phyloP scores from a whole-genome alignment of 2,888 invertebrate genomes.

The Plebejus melissa region DNA sequence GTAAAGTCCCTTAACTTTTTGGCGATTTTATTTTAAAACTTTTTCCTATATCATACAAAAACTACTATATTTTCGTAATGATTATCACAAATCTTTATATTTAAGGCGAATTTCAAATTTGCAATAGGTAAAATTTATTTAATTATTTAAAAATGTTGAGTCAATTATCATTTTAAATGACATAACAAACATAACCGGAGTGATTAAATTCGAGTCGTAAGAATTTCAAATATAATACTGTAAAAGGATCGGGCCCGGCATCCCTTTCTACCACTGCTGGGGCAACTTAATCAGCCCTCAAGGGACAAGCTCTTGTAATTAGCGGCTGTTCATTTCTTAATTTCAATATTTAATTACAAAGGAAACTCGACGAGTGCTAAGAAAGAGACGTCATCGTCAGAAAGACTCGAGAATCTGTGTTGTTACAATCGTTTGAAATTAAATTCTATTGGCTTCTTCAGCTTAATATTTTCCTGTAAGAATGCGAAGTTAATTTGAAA shows the following conservation, averaged over 20 bases:
- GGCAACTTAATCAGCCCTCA: slow-evolving; percentile 73
- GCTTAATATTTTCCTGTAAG: slow-evolving; percentile 49
- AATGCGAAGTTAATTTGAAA: neutral
- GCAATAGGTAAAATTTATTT: neutral
- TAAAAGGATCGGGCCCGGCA: slow-evolving; percentile 60
- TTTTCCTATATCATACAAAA: neutral
- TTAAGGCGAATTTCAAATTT: neutral
- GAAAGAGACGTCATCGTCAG: slow-evolving; percentile 76
- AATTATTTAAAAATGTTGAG: neutral
- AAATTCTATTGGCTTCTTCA: slow-evolving; percentile 56
- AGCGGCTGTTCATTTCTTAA: slow-evolving; percentile 81
- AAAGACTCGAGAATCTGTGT: slow-evolving; percentile 67
- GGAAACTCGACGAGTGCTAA: slow-evolving; percentile 77
- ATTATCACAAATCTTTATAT: neutral
- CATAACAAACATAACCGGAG: neutral
- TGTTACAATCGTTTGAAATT: slow-evolving; percentile 64
- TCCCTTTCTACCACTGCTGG: slow-evolving; percentile 70
- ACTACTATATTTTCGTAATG: neutral
- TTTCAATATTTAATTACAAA: slow-evolving; percentile 81
- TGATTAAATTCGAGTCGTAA: slow-evolving; percentile 22
- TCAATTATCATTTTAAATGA: neutral
- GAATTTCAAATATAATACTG: slow-evolving; percentile 62
- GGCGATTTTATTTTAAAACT: neutral
- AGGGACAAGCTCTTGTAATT: slow-evolving; percentile 79
- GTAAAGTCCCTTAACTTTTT: neutral